Base-by-base conservation (phyloP, 2,888 invertebrate genomes). In the Zhengitettix transpicula region DNA sequence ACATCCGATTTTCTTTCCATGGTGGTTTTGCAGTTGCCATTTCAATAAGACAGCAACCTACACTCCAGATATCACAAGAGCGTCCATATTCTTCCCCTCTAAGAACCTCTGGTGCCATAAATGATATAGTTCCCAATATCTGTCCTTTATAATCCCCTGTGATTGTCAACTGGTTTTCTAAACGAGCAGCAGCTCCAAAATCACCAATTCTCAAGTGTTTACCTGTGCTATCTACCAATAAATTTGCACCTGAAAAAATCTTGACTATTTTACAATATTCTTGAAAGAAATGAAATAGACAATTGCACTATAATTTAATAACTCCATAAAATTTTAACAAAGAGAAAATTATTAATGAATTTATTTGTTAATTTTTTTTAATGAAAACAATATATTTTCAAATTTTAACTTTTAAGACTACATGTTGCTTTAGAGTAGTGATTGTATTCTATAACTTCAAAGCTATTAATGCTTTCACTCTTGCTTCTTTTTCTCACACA, bases 41-140 rank as follows among this genome's bases (percentile, higher is more conserved):
- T 65, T 76, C 75, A 53, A 76, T 74, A 62, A 76, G 69, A 42
- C 69, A 69, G 65, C 76, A 76, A 8, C 75, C 76, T 11, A 75
- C 70, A 66, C 74, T 72, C 76, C 76, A 76, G 12, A 76, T 70
- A 65, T 76, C 76, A 69, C 75, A 75, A 1, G 73, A 72, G 55
- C 75, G 66, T n/a, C 75, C 76, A 65, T 76, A 76, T 61, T 69
- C 69, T 64, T 75, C 74, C 9, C 75, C 75, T 57, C 75, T 66
- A 55, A 76, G 65, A 11, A 76, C 75, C 71, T 76, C 76, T 57
- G 76, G 76, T 51, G 76, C 76, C 75, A 76, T 76, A 65, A 76
- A 76, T 11, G 75, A 74, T 54, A 75, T 72, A 41, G 76, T 76
- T 7, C 76, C 76, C 42, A 73, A 66, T 58, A 76, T 65, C 65